Evolutionary conservation across 1,140 invertebrate genomes (phyloP), one percentile per base, ranked within the genome.

Genomic region (Drosophila kohkoa): DNA sequence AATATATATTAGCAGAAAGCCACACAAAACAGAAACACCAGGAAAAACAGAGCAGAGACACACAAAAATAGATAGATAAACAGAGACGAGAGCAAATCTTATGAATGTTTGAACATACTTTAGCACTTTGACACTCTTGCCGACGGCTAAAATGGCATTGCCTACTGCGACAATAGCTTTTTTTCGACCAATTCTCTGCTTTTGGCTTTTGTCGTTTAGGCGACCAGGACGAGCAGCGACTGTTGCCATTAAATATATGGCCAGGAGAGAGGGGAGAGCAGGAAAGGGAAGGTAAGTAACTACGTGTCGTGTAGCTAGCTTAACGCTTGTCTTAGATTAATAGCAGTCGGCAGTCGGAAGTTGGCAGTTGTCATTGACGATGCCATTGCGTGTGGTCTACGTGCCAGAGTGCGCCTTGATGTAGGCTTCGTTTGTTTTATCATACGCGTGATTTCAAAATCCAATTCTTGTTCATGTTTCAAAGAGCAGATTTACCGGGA

Each of bases 71-170:
- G 20, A 63, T 38, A 38, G 51, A 71, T 59, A 48, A 32, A 35
- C 46, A 35, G 8, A 45, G 48, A 25, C 43, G 20, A 8, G 41
- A 15, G 11, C 49, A 48, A 87, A 82, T 82, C 83, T 77, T 87
- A 82, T 87, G 83, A 87, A 88, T 88, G 83, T 87, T 88, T 87
- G 83, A 87, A 87, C 83, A 87, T 72, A 82, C 83, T 87, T 87
- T 88, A 87, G 83, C 83, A 87, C 83, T 87, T 87, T 83, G 81
- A 85, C 81, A 83, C 81, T 83, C 20, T 77, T 83, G 73, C 77
- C 71, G 16, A 67, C 77, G 77, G 73, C 59, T 3, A 38, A 63
- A 63, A 65, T 69, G 70, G 65, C 41, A 45, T 35, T 48, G 52
- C 43, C 48, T 28, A 15, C 32, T 32, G 6, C 32, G 64, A 30